phyloP scores from a whole-genome alignment of 1,140 invertebrate species.

The Dinoponera quadriceps region DNA sequence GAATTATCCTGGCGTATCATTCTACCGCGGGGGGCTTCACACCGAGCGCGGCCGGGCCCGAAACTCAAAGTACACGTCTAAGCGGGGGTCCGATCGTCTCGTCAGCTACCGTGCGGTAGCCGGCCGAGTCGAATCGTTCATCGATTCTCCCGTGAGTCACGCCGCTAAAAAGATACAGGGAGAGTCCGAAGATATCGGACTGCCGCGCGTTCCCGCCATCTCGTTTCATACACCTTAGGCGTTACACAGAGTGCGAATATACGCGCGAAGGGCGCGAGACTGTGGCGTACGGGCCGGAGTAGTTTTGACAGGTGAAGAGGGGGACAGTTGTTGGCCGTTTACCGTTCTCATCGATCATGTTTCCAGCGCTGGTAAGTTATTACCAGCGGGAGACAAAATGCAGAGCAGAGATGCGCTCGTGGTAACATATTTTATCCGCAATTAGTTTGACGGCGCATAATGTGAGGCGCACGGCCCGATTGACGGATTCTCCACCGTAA shows the following conservation, averaged over 20 bases:
- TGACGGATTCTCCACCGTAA: not conserved
- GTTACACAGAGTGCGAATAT: constrained; percentile 2
- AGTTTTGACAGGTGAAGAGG: too few relatives aligned
- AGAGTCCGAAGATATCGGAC: not conserved
- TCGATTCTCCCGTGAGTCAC: constrained; percentile 56
- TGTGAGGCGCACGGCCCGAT: not conserved
- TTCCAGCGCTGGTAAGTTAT: not conserved
- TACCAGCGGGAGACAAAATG: not conserved
- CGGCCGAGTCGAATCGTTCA: constrained; percentile 56
- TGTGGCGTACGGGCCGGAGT: too few relatives aligned
- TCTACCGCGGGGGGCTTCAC: constrained; percentile 78
- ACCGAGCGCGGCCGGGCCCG: constrained; percentile 67
- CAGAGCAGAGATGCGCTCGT: not conserved
- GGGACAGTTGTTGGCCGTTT: not conserved
- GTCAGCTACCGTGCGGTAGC: constrained; percentile 75
- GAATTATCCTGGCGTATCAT: constrained; percentile 78
- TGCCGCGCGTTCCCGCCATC: not conserved
- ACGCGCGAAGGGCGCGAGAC: not conserved
- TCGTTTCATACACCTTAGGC: too few relatives aligned
- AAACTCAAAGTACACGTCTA: constrained; percentile 73
- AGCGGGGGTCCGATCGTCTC: constrained; percentile 73
- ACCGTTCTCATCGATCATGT: not conserved
- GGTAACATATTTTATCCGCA: not conserved
- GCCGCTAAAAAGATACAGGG: constrained; percentile 38
- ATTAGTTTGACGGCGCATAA: not conserved